Base-by-base conservation (phyloP, 2,113 vertebrate species). In the Siniperca knerii region DNA sequence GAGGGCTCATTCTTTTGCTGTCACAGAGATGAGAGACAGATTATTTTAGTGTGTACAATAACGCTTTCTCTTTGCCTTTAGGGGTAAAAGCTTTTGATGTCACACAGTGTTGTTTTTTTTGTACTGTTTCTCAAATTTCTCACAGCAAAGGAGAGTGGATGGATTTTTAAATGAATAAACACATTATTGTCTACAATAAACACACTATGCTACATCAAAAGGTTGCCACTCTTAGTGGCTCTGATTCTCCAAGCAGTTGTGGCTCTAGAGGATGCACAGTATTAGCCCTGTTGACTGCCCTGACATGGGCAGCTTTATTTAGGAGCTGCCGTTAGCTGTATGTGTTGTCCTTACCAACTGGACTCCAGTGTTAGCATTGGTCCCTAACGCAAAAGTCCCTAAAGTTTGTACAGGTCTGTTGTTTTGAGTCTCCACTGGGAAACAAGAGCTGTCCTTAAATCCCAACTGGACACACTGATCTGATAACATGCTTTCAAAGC, bases 301-400 rank as follows among this genome's bases (percentile, higher is more conserved):
- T 71, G 50, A 46, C 35, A 37, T 15, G 6, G 9, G 2, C 57
- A 46, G 15, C 52, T 76, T 50, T 64, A 64, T 80, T 79, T 77
- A 77, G 42, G 9, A 62, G 37, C 13, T 44, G 21, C 1, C 7
- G 55, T 25, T 72, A 15, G 11, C 44, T 55, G 29, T 50, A 6
- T 65, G 44, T 66, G 69, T 64, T 83, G 35, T 70, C 52, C 77
- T 46, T 18, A 54, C 16, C 16, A 66, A 37, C 52, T 54, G 21
- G 35, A 79, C 35, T 61, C 25, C 42, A 57, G 11, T 70, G 7
- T 44, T 64, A 40, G 23, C 25, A 0, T 33, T 20, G 4, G 35
- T 84, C 85, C 42, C 85, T 15, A 11, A 64, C 55, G 83, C 12
- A 75, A 62, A 81, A 76, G 33, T 68, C 65, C 77, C 83, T n/a